Evolutionary conservation across 2,888 invertebrate species (phyloP), one percentile per base, ranked within the genome.

Genomic region (Microplitis deprimator): DNA sequence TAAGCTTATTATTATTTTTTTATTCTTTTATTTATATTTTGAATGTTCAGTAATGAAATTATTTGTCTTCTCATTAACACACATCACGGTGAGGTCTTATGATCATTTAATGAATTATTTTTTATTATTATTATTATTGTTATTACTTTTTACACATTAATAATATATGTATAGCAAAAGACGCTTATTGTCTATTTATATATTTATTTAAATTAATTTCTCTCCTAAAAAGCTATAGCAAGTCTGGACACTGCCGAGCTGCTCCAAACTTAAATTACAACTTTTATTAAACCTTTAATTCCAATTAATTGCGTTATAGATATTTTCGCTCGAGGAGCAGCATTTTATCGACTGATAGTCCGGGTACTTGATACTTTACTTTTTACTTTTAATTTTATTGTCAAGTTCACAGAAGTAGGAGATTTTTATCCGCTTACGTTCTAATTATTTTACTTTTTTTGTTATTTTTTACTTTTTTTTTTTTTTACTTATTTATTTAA

Each of bases 371-470:
- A 75, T 75, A 74, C 50, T 77, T 78, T 78, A 77, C 80, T 82
- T 80, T 77, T 78, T 78, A 77, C 80, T 82, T 80, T 76, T 82
- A 85, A 29, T 29, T 29, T 87, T 87, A 87, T 87, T 87, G 87
- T 87, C 87, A 81, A 83, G 80, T 80, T 84, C 84, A 86, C 87
- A 86, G 85, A 85, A 85, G 86, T 85, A 85, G 85, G 85, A 85
- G 82, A 80, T 84, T 85, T 84, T 85, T 82, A 82, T 86, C 84
- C 85, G 81, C 84, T 86, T 87, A 87, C 75, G 38, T 79, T 78
- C 79, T 83, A 81, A 60, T 81, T 75, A 77, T 78, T 80, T 76
- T 79, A 74, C 77, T 81, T 64, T 65, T 77, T 79, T 79, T 79
- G 70, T 62, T 59, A 76, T 70, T 74, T 20, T 68, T 68, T 68